Percentiles rank a stretch among this genome's conserved stretches.
Evolutionary conservation across 2,888 invertebrate genomes (phyloP).

Genomic region (Nephrocerus scutellatus): DNA sequence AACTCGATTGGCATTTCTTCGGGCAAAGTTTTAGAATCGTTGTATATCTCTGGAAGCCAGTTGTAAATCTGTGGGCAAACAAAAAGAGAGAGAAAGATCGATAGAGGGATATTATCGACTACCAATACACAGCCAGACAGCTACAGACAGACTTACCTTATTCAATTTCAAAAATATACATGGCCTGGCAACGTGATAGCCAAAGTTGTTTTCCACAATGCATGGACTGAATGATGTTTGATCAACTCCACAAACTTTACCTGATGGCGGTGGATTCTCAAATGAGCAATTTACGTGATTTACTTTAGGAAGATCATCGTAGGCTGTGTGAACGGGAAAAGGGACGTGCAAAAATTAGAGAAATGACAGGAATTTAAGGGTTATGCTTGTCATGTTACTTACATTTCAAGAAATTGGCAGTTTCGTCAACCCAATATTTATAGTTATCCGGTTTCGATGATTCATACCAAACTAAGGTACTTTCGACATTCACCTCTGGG

Average conservation of each 20-base stretch:
- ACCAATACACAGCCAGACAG: not conserved
- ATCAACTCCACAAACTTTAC: slow-evolving; percentile 78
- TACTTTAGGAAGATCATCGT: slow-evolving; percentile 50
- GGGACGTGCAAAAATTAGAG: slow-evolving; percentile 1
- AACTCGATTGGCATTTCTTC: slow-evolving; percentile 68
- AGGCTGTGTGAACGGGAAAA: slow-evolving; percentile 33
- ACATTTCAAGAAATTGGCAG: slow-evolving; percentile 73
- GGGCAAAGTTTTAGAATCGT: slow-evolving; percentile 64
- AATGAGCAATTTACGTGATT: slow-evolving; percentile 61
- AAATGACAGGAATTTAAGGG: not conserved
- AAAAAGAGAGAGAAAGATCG: not conserved
- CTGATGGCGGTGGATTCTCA: slow-evolving; percentile 54
- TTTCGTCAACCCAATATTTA: slow-evolving; percentile 70
- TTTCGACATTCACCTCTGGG: slow-evolving; percentile 83
- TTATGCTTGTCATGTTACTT: slow-evolving; percentile 35
- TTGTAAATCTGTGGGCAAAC: slow-evolving; percentile 65
- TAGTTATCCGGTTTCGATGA: slow-evolving; percentile 57
- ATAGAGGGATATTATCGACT: not conserved
- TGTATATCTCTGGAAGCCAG: slow-evolving; percentile 76
- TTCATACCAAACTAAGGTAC: slow-evolving; percentile 93
- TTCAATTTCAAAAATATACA: slow-evolving; percentile 97
- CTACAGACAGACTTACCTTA: slow-evolving; percentile 57
- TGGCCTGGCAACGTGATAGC: slow-evolving; percentile 78
- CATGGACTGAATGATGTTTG: slow-evolving; percentile 69
- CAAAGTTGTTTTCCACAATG: slow-evolving; percentile 70